These are phyloP conservation scores for Lepidurus couesii DNA, from an alignment of 1,140 invertebrate species.

Conservation along the genomic window DNA sequence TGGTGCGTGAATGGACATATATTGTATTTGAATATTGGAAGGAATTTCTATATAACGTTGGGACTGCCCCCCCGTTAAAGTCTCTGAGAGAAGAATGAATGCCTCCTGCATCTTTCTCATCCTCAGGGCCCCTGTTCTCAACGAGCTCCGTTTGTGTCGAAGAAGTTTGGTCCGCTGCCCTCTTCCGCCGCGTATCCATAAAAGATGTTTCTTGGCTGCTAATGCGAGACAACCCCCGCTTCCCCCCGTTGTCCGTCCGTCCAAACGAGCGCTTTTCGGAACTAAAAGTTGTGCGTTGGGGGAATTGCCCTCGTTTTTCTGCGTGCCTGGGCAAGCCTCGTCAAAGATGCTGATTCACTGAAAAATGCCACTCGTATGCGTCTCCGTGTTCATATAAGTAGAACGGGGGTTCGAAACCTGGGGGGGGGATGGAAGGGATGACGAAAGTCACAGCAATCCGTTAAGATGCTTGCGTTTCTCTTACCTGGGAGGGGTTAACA, in stretches of 20 bases:
- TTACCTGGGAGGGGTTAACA: background rate
- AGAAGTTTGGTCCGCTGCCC: background rate
- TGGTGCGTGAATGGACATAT: background rate
- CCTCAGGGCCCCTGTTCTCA: background rate
- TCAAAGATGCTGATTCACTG: conserved; percentile 4
- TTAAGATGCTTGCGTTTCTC: background rate
- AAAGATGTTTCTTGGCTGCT: background rate
- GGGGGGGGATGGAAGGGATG: background rate
- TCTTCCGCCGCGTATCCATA: background rate
- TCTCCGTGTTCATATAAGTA: background rate
- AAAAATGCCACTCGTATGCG: background rate
- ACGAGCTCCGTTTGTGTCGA: background rate
- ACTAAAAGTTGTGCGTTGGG: background rate
- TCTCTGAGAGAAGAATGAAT: too few relatives aligned
- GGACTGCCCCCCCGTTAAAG: background rate
- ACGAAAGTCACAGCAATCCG: background rate
- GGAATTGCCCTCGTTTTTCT: background rate
- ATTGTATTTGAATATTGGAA: background rate
- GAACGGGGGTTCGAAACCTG: background rate
- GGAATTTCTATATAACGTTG: background rate
- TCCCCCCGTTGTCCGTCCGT: background rate
- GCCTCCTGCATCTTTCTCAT: conserved; percentile 12
- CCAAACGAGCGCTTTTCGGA: background rate
- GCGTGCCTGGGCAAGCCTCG: background rate
- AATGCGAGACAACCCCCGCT: background rate